Percentiles rank a stretch among this genome's conserved stretches.
These are phyloP conservation scores for Gasteruption jaculator DNA, from an alignment of 2,888 invertebrate genomes.

Conservation along the genomic window DNA sequence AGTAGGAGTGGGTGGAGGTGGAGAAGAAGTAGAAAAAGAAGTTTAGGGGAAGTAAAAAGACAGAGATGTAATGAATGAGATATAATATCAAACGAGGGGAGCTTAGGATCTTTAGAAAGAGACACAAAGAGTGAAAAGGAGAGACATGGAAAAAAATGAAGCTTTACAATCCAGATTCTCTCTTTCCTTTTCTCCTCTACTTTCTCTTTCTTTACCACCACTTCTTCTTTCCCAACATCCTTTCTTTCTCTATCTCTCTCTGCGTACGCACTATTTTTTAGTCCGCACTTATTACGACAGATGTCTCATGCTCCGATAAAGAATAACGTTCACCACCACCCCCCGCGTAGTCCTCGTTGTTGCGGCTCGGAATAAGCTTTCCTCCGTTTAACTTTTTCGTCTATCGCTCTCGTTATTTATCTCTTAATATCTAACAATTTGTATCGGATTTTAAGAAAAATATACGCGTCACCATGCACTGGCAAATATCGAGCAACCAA, in stretches of 20 bases:
- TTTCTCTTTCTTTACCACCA: conserved; percentile 14
- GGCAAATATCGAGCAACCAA: too few species aligned
- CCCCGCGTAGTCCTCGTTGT: conserved; percentile 19
- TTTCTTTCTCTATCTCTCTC: conserved; percentile 25
- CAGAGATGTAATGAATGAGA: too few species aligned
- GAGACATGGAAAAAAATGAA: too few species aligned
- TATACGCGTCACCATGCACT: too few species aligned
- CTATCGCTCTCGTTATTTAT: conserved; percentile 4
- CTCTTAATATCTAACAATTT: conserved; percentile 8
- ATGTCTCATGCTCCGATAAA: conserved; percentile 59
- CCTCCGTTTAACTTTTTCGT: conserved; percentile 10
- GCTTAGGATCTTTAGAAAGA: too few species aligned
- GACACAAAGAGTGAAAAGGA: too few species aligned
- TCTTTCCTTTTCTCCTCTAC: conserved; percentile 4
- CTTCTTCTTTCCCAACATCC: conserved; percentile 14
- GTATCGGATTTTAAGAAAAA: too few species aligned
- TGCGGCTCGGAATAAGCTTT: not conserved
- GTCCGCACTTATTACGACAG: conserved; percentile 63
- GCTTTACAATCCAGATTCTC: too few species aligned
- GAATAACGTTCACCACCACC: conserved; percentile 44
- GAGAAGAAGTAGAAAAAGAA: too few species aligned
- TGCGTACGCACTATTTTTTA: conserved; percentile 62
- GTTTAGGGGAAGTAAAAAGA: conserved; percentile 19
- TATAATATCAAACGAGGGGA: too few species aligned
- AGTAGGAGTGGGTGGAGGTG: too few species aligned